Conservation (phyloP, 2,113 vertebrate species). For the Oncorhynchus keta region DNA sequence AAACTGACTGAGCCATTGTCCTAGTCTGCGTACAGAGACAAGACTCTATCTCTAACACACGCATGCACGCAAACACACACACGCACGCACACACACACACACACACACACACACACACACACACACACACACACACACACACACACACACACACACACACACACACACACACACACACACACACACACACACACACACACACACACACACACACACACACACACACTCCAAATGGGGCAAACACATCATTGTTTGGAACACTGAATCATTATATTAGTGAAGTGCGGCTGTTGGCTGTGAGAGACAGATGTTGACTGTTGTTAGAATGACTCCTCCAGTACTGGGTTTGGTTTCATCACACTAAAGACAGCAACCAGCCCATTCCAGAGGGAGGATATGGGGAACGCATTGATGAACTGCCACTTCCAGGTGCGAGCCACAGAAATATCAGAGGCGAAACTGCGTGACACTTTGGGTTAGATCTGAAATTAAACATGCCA, state of each 20-base stretch:
- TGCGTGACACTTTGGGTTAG: conserved; percentile 29
- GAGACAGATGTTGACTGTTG: conserved; percentile 12
- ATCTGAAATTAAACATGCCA: conserved; percentile 51
- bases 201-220: background rate
- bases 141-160: background rate
- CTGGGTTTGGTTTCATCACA: conserved; percentile 6
- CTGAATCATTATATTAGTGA: conserved; percentile 52
- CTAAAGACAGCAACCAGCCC: conserved; percentile 21
- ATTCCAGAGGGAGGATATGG: conserved; percentile 30
- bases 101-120: background rate
- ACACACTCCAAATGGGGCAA: conserved; percentile 47
- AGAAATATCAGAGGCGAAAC: conserved; percentile 33
- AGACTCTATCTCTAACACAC: too few species aligned
- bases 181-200: background rate
- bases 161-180: too few species aligned
- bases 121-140: background rate
- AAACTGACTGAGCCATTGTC: background rate
- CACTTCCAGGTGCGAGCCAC: conserved; percentile 48
- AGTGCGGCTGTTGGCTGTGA: conserved; percentile 13
- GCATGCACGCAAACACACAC: background rate
- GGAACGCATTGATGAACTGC: conserved; percentile 53
- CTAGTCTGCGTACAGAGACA: too few species aligned
- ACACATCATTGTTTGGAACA: conserved; percentile 57
- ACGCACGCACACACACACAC: background rate
- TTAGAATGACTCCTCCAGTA: background rate